Conservation (phyloP, 2,113 vertebrate genomes). For the Caranx ignobilis region DNA sequence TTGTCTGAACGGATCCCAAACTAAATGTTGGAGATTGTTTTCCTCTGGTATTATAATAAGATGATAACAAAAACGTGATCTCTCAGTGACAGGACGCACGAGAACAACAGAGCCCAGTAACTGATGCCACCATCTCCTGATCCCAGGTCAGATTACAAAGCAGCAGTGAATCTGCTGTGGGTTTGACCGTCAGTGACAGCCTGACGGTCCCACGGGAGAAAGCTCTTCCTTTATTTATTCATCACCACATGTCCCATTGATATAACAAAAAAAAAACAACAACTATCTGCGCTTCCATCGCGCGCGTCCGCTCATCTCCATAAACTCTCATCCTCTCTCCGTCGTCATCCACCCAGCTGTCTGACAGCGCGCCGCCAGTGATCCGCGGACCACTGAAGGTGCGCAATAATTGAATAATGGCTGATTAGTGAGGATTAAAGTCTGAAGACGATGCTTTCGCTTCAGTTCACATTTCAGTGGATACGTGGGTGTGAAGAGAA, state of each 20-base stretch:
- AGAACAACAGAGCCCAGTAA: conserved; percentile 14
- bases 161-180: conserved; percentile 41
- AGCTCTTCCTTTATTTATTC: conserved; percentile 79
- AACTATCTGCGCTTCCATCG: conserved; percentile 77
- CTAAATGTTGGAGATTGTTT: neutral
- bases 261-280: conserved; percentile 24
- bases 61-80: neutral
- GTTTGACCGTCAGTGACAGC: conserved; percentile 35
- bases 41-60: neutral
- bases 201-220: conserved; percentile 65
- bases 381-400: conserved; percentile 86
- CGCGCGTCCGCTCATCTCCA: conserved; percentile 93
- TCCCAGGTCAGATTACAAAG: conserved; percentile 48
- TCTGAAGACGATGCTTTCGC: conserved; percentile 24
- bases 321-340: conserved; percentile 87
- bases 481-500: conserved; percentile 23
- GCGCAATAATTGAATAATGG: conserved; percentile 81
- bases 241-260: conserved; percentile 80
- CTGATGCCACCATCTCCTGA: conserved; percentile 46
- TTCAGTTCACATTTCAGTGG: conserved; percentile 44
- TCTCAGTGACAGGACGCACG: conserved; percentile 2
- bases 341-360: conserved; percentile 97
- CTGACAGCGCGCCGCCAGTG: conserved; percentile 89
- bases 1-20: neutral
- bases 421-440: conserved; percentile 63